A percentile compares a stretch with the other conserved stretches of the same genome.
Evolutionary conservation across 2,113 vertebrate genomes (phyloP).

Genomic region (Microtus pennsylvanicus): DNA sequence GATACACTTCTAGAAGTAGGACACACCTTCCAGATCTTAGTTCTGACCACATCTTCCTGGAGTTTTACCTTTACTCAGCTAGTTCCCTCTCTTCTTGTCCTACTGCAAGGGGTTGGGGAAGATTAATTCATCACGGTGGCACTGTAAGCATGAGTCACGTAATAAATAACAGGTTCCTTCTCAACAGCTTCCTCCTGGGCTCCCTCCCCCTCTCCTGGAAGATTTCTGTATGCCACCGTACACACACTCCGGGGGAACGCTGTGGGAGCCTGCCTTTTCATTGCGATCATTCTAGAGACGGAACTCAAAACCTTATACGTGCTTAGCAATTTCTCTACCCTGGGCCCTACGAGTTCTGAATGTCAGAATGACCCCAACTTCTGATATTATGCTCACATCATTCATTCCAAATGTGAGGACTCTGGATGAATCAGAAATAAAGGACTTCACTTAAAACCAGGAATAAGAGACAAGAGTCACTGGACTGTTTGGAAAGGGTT

Average conservation of each 20-base stretch:
- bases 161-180: slow-evolving; percentile 33
- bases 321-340: background rate
- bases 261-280: background rate
- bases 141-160: background rate
- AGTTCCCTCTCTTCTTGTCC: background rate
- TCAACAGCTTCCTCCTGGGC: background rate
- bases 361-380: background rate
- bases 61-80: background rate
- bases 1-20: background rate
- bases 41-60: background rate
- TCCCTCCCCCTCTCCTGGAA: background rate
- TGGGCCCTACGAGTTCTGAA: background rate
- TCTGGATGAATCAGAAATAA: background rate
- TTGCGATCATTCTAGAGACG: no score
- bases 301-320: background rate
- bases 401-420: background rate
- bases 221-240: no score
- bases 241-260: background rate
- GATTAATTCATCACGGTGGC: background rate
- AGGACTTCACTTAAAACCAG: background rate
- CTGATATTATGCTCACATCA: background rate
- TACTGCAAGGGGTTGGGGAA: background rate
- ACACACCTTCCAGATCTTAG: background rate
- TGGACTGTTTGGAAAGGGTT: background rate
- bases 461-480: background rate